phyloP scores from a whole-genome alignment of 2,888 invertebrate species.

The Zhengitettix transpicula region DNA sequence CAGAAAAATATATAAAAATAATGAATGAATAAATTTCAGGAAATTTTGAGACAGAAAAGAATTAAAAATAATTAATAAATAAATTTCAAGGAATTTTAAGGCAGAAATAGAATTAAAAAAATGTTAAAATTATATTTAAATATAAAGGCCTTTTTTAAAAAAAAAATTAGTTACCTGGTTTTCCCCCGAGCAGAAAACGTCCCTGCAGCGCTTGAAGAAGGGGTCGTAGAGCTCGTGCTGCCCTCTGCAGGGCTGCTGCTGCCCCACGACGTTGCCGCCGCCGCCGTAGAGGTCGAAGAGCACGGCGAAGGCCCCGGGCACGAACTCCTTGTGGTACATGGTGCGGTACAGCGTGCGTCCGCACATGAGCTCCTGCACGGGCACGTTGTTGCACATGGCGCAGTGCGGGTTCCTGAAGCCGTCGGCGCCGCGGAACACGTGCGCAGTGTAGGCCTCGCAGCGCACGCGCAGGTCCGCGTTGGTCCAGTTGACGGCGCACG shows the following conservation, averaged over 20 bases:
- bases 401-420: conserved; percentile 29
- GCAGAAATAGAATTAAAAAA: too few relatives aligned
- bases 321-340: conserved; percentile 21
- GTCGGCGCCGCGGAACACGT: conserved; percentile 22
- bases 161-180: too few relatives aligned
- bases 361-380: conserved; percentile 21
- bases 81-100: too few relatives aligned
- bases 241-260: conserved; percentile 12
- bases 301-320: conserved; percentile 24
- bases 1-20: too few relatives aligned
- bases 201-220: conserved; percentile 26
- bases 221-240: conserved; percentile 26
- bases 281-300: conserved; percentile 24
- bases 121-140: too few relatives aligned
- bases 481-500: conserved; percentile 25
- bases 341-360: conserved; percentile 13
- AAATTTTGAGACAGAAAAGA: too few relatives aligned
- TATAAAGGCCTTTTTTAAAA: too few relatives aligned
- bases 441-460: conserved; percentile 27
- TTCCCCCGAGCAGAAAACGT: conserved; percentile 20
- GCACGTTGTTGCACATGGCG: conserved; percentile 27
- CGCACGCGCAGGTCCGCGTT: conserved; percentile 19
- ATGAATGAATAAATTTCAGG: too few relatives aligned
- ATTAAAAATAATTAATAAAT: too few relatives aligned
- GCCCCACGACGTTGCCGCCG: conserved; percentile 18